Conservation (phyloP, 2,113 vertebrate genomes). For the Phycodurus eques region DNA sequence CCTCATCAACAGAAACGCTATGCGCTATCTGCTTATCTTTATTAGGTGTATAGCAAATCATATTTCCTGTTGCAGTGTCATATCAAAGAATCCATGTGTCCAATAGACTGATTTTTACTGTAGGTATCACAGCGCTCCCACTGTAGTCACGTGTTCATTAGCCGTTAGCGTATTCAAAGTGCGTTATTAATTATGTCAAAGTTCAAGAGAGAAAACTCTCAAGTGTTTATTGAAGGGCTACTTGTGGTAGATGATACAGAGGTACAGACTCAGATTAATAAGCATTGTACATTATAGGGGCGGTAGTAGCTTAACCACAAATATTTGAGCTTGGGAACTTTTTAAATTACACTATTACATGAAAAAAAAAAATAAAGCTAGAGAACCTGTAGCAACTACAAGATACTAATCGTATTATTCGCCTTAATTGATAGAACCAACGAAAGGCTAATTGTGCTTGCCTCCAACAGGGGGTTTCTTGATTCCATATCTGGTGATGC, state of each 20-base stretch:
- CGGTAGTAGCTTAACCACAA: background rate
- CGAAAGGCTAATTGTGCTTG: background rate
- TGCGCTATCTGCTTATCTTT: too few species aligned
- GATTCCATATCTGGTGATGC: conserved; percentile 88
- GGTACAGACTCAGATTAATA: background rate
- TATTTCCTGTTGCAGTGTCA: background rate
- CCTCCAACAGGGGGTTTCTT: conserved; percentile 83
- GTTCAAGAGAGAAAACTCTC: background rate
- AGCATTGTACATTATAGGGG: background rate
- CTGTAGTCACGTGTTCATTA: background rate
- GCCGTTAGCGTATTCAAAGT: background rate
- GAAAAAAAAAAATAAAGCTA: background rate
- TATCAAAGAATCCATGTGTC: background rate
- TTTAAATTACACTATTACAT: background rate
- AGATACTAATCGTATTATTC: background rate
- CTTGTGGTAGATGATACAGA: background rate
- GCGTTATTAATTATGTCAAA: background rate
- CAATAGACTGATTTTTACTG: background rate
- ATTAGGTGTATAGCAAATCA: too few species aligned
- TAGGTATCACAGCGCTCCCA: background rate
- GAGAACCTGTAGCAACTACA: background rate
- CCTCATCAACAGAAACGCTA: too few species aligned
- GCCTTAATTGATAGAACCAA: background rate
- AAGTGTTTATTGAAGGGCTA: background rate
- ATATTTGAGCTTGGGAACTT: background rate